Evolutionary conservation across 2,888 invertebrate genomes (phyloP).

Genomic region (Digitonthophagus gazella): DNA sequence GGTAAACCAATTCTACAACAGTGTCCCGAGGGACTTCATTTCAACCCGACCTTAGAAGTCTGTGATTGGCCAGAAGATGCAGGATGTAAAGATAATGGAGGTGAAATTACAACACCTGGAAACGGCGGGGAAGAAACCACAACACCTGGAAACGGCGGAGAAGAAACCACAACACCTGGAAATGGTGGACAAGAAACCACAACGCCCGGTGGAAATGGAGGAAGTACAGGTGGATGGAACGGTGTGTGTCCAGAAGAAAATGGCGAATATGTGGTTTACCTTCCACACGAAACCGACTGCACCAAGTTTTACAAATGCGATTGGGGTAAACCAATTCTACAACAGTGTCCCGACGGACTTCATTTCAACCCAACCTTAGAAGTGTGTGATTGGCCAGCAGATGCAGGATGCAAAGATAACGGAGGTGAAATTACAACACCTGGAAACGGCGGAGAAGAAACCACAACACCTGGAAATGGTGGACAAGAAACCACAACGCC

Average conservation of each 20-base stretch:
- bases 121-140: background rate
- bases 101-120: background rate
- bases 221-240: background rate
- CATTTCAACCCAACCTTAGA: conserved; percentile 7
- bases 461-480: background rate
- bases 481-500: background rate
- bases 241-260: conserved; percentile 12
- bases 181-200: background rate
- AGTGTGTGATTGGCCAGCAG: conserved; percentile 6
- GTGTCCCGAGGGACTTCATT: conserved; percentile 37
- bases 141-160: background rate
- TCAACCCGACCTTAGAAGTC: conserved; percentile 33
- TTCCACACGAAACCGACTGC: conserved; percentile 14
- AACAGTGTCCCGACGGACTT: conserved; percentile 1
- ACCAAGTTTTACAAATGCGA: conserved; percentile 10
- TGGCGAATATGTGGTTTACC: background rate
- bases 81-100: conserved; percentile 21
- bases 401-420: background rate
- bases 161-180: background rate
- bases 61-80: conserved; percentile 38
- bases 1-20: conserved; percentile 34
- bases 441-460: background rate
- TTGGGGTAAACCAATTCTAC: background rate
- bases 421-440: background rate
- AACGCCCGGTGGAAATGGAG: background rate